Evolutionary conservation across 2,888 invertebrate species (phyloP).

Genomic region (Conomelus anceps): DNA sequence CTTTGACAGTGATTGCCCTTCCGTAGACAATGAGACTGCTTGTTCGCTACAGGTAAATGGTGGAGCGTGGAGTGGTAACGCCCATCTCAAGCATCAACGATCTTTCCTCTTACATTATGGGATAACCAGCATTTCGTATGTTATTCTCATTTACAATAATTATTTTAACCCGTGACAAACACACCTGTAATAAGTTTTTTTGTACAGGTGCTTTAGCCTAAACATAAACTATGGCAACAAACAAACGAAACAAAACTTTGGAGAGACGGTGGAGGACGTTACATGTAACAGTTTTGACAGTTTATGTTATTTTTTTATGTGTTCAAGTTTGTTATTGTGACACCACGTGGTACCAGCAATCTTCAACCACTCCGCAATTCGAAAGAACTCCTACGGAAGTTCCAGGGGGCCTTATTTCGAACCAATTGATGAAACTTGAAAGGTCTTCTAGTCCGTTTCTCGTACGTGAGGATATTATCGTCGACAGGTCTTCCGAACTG

Average conservation of each 20-base stretch:
- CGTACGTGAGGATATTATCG: slow-evolving; percentile 68
- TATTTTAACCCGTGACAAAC: neutral
- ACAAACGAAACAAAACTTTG: slow-evolving; percentile 14
- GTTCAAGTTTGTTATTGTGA: slow-evolving; percentile 13
- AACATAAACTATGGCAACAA: slow-evolving; percentile 6
- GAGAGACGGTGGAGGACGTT: slow-evolving; percentile 26
- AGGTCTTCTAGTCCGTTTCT: slow-evolving; percentile 64
- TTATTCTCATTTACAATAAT: neutral
- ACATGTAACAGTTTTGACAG: neutral
- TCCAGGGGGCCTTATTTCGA: slow-evolving; percentile 49
- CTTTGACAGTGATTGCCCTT: neutral
- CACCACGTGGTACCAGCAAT: slow-evolving; percentile 16
- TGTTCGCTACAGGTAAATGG: slow-evolving; percentile 2
- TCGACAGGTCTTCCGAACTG: slow-evolving; percentile 71
- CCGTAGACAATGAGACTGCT: neutral
- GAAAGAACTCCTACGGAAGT: slow-evolving; percentile 22
- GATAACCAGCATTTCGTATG: neutral
- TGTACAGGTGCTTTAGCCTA: neutral
- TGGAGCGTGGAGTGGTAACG: neutral
- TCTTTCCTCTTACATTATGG: neutral
- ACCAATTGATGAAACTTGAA: slow-evolving; percentile 51
- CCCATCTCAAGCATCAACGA: neutral
- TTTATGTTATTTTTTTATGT: slow-evolving; percentile 14
- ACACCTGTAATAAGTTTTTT: neutral
- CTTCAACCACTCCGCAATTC: neutral